Base-by-base conservation (phyloP, 2,113 vertebrate species). In the Pluvialis apricaria region DNA sequence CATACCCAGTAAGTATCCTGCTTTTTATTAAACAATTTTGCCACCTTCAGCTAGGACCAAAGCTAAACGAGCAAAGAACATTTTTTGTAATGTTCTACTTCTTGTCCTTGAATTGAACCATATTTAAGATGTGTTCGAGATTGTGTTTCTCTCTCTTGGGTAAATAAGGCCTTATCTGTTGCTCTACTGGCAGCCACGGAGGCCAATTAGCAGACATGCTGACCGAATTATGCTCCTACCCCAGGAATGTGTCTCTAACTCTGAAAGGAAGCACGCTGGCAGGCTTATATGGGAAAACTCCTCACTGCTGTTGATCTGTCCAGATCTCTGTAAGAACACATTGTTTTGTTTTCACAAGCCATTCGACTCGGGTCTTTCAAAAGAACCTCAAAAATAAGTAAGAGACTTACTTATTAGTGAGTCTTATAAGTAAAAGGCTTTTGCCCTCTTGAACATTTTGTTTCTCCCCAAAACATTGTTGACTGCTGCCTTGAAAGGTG, bases 1-100 rank as follows among this genome's bases (percentile, higher is more conserved):
- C 1, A 6, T 13, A 4, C 7, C 21, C 47, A 19, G 18, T 4
- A 15, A 6, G 1, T 9, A 49, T 10, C 52, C 57, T 60, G 14
- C 18, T 49, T 85, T 82, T 38, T 21, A 42, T 11, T 9, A 28
- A 68, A 25, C 4, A 5, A 2, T 54, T 73, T 60, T 75, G 24
- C 38, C 44, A 28, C 26, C 47, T 54, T 73, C 57, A 55, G 32
- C 36, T 45, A 40, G 55, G 18, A 80, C 64, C 10, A 80, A 82
- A 64, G 62, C n/a, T 51, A 45, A n/a, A 52, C 0, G 1, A 80
- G 45, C 38, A 5, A 11, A 60, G 47, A 79, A 69, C 16, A 5
- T 54, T 76, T 64, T 32, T 38, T 21, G 28, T 66, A 5, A 40
- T 20, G 15, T 38, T 66, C 38, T 84, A 34, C 32, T 68, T 52